phyloP scores from a whole-genome alignment of 2,888 invertebrate species.

The Lithophane ornitopus region DNA sequence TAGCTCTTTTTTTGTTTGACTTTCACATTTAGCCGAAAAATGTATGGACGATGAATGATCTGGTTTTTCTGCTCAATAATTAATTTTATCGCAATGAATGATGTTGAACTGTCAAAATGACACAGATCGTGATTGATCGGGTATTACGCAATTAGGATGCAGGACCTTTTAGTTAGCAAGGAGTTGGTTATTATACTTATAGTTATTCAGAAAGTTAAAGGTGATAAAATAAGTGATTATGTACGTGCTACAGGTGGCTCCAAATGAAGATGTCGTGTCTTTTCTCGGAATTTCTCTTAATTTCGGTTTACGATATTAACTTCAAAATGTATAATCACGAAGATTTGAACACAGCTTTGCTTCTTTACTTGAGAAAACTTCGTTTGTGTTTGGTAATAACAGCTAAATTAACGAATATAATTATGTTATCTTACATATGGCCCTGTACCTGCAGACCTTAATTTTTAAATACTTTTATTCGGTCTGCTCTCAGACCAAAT shows the following conservation, averaged over 20 bases:
- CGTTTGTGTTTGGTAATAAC: neutral
- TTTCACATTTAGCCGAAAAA: too few species aligned
- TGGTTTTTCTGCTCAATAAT: too few species aligned
- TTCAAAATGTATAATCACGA: neutral
- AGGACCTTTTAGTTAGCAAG: neutral
- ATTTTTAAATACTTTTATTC: too few species aligned
- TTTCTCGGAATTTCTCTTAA: neutral
- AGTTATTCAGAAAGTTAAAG: neutral
- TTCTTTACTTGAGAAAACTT: slow-evolving; percentile 25
- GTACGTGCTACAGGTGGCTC: neutral
- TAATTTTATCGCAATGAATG: too few species aligned
- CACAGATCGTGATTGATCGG: too few species aligned
- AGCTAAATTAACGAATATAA: neutral
- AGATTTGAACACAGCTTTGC: slow-evolving; percentile 14
- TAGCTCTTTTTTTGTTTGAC: too few species aligned
- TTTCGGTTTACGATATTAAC: slow-evolving; percentile 21
- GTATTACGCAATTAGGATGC: too few species aligned
- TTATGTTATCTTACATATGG: too few species aligned
- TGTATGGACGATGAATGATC: too few species aligned
- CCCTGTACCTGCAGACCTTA: too few species aligned
- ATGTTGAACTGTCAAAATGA: too few species aligned
- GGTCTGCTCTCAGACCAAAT: too few species aligned
- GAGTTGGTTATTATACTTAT: neutral
- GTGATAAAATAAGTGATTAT: neutral
- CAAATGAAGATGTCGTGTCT: slow-evolving; percentile 11